A percentile compares a stretch with the other conserved stretches of the same genome.
phyloP scores from a whole-genome alignment of 2,797 vertebrate species.

The Mustela erminea region DNA sequence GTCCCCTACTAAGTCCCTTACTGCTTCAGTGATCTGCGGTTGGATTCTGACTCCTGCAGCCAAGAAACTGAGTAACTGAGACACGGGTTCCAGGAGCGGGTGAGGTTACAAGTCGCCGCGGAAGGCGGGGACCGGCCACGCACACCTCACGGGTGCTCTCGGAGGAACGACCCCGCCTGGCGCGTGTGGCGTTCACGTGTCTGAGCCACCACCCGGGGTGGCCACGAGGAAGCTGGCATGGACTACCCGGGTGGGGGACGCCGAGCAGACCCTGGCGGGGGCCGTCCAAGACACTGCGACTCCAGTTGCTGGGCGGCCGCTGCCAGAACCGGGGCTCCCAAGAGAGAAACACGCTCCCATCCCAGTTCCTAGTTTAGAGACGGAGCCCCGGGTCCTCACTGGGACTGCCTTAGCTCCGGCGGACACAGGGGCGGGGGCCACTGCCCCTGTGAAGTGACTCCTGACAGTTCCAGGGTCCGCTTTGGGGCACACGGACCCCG shows the following conservation, averaged over 20 bases:
- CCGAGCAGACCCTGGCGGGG: neutral
- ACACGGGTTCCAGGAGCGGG: no score
- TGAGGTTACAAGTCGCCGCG: rapidly evolving
- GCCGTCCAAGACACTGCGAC: no score
- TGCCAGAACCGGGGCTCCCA: neutral
- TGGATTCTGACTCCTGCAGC: rapidly evolving
- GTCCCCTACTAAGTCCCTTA: no score
- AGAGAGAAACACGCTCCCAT: neutral
- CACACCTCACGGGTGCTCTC: rapidly evolving
- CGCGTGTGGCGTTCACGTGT: rapidly evolving
- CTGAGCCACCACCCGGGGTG: rapidly evolving
- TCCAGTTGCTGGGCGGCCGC: rapidly evolving
- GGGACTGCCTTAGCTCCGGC: neutral
- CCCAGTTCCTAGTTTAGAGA: no score
- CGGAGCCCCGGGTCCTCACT: no score
- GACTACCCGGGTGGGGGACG: rapidly evolving
- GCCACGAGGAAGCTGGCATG: rapidly evolving
- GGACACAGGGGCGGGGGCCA: neutral
- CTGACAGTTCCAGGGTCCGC: rapidly evolving
- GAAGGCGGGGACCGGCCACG: neutral
- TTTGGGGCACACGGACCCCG: neutral
- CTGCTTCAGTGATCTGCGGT: no score
- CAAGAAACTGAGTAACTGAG: neutral
- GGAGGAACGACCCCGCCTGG: rapidly evolving
- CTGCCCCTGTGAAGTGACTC: rapidly evolving